A percentile compares a stretch with the other conserved stretches of the same genome.
These are phyloP conservation scores for Drosophila sturtevanti DNA, from an alignment of 1,140 invertebrate genomes.

Conservation along the genomic window DNA sequence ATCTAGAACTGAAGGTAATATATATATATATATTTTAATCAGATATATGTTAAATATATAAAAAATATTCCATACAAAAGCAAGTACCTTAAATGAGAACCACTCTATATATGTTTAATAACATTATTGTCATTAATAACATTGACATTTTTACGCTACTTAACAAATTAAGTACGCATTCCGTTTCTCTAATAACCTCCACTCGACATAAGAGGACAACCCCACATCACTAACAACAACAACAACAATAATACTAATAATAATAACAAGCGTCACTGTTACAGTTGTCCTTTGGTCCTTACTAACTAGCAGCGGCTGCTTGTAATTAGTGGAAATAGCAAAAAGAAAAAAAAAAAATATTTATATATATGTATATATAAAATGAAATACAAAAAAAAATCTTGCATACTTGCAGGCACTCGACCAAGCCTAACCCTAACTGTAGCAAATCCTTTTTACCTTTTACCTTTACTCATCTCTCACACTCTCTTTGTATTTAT, in stretches of 20 bases:
- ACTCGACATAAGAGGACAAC: background rate
- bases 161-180: no score
- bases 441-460: background rate
- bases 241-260: constrained; percentile 23
- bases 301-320: constrained; percentile 41
- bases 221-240: background rate
- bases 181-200: no score
- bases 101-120: no score
- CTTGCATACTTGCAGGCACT: constrained; percentile 70
- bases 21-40: no score
- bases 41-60: no score
- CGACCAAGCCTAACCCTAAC: constrained; percentile 24
- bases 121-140: no score
- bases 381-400: no score
- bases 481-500: constrained; percentile 50
- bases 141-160: background rate
- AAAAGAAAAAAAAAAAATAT: constrained; percentile 35
- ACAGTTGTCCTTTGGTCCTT: constrained; percentile 15
- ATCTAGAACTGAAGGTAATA: no score
- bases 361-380: constrained; percentile 43
- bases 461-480: background rate
- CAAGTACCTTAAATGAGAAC: no score
- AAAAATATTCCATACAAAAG: no score
- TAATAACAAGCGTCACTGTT: constrained; percentile 38
- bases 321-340: constrained; percentile 72